These are phyloP conservation scores for Cephus rjabovi DNA, from an alignment of 2,888 invertebrate genomes.

Conservation along the genomic window DNA sequence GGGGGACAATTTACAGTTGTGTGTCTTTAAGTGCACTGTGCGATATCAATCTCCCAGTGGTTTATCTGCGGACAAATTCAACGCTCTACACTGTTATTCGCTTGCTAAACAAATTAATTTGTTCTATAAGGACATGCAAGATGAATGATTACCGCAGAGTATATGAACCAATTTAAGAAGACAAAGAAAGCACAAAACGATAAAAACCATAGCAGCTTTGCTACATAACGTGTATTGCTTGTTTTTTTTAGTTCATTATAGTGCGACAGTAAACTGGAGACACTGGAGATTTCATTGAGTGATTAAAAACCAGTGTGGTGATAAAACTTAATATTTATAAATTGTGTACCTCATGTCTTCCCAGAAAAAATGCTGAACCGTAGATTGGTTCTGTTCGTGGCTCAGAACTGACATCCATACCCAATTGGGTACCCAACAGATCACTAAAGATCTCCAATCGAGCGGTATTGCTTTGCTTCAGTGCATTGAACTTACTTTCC, in stretches of 20 bases:
- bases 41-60: constrained; percentile 27
- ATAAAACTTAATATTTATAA: no score
- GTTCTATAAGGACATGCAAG: no score
- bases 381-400: constrained; percentile 59
- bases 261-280: no score
- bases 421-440: constrained; percentile 78
- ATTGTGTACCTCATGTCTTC: constrained; percentile 79
- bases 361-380: constrained; percentile 81
- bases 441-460: constrained; percentile 83
- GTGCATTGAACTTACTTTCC: constrained; percentile 70
- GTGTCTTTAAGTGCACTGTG: constrained; percentile 27
- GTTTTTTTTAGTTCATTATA: no score
- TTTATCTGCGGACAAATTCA: constrained; percentile 34
- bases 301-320: no score
- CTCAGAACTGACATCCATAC: constrained; percentile 70
- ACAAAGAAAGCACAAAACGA: no score
- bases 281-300: no score
- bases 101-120: no score
- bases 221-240: no score
- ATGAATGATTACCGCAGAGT: no score
- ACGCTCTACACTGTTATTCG: constrained; percentile 17
- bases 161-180: no score
- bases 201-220: no score
- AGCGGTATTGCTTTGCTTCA: constrained; percentile 76
- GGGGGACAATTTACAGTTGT: constrained; percentile 2